A percentile compares a stretch with the other conserved stretches of the same genome.
phyloP scores from a whole-genome alignment of 2,797 vertebrate genomes.

The Champsocephalus gunnari region DNA sequence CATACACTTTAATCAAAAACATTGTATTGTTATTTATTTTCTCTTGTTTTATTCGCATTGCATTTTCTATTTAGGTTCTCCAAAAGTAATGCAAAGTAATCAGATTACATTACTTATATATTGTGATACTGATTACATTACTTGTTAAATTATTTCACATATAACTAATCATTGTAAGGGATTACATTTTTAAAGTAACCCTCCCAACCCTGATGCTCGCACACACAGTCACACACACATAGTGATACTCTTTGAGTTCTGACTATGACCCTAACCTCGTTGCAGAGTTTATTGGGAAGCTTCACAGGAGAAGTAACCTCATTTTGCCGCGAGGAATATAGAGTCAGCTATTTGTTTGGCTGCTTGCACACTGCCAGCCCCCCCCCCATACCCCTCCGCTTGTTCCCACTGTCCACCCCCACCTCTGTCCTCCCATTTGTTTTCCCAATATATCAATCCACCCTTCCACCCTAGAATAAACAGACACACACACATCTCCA shows the following conservation, averaged over 20 bases:
- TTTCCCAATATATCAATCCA: slow-evolving; percentile 46
- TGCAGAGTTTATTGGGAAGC: slow-evolving; percentile 75
- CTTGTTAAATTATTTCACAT: no score
- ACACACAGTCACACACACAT: slow-evolving; percentile 34
- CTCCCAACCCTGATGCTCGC: no score
- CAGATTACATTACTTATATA: no score
- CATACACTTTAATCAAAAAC: no score
- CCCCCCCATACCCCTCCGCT: slow-evolving; percentile 23
- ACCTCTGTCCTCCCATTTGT: slow-evolving; percentile 43
- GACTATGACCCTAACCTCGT: slow-evolving; percentile 75
- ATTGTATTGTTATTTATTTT: no score
- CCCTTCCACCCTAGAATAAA: slow-evolving; percentile 8
- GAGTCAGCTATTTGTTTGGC: slow-evolving; percentile 78
- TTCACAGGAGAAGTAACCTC: slow-evolving; percentile 68
- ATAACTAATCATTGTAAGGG: no score
- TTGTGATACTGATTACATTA: no score
- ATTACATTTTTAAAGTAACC: no score
- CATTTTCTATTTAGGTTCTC: no score
- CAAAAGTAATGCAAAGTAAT: no score
- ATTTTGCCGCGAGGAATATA: slow-evolving; percentile 73
- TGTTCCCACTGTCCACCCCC: slow-evolving; percentile 28
- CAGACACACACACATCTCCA: slow-evolving; percentile 22
- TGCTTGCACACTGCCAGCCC: slow-evolving; percentile 42
- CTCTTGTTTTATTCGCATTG: no score
- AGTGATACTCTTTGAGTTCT: slow-evolving; percentile 66